Conservation (phyloP, 2,797 vertebrate species). For the Serranus cabrilla region DNA sequence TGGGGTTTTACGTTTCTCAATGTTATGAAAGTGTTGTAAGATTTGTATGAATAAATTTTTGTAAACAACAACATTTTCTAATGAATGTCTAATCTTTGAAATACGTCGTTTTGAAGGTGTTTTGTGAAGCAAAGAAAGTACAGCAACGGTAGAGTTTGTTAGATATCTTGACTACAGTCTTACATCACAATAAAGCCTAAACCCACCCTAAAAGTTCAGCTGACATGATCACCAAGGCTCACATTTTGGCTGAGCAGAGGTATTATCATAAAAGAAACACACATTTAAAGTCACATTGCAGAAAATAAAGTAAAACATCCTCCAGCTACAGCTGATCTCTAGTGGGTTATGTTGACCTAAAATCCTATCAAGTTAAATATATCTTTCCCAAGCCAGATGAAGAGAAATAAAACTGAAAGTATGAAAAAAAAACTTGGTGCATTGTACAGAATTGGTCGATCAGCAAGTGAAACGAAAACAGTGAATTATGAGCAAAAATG, state of each 20-base stretch:
- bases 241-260: conserved; percentile 22
- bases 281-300: conserved; percentile 29
- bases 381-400: conserved; percentile 31
- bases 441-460: conserved; percentile 2
- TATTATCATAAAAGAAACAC: conserved; percentile 28
- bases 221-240: conserved; percentile 6
- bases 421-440: background rate
- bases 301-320: conserved; percentile 34
- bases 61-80: conserved; percentile 94
- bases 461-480: conserved; percentile 5
- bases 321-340: conserved; percentile 18
- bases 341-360: conserved; percentile 4
- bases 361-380: conserved; percentile 42
- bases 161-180: conserved; percentile 12
- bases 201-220: conserved; percentile 11
- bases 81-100: conserved; percentile 95
- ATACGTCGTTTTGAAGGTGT: conserved; percentile 37
- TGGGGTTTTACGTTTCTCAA: conserved; percentile 93
- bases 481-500: background rate
- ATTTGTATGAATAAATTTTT: conserved; percentile 99
- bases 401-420: conserved; percentile 28
- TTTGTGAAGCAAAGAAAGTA: conserved; percentile 3
- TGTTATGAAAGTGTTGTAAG: conserved; percentile 98
- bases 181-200: background rate
- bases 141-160: background rate